Evolutionary conservation across 1,140 invertebrate genomes (phyloP).

Genomic region (Wasmannia auropunctata): DNA sequence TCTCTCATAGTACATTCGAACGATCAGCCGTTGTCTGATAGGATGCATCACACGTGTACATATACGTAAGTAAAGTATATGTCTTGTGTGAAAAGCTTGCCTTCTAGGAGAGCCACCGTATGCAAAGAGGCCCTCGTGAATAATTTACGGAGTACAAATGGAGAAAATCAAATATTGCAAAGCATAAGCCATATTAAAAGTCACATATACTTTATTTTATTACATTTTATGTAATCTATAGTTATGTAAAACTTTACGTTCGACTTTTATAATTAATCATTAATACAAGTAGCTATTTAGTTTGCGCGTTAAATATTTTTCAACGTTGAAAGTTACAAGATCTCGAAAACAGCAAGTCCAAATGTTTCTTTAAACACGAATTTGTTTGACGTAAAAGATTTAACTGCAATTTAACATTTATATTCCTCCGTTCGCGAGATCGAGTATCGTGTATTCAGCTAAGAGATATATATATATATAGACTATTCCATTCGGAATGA

Average conservation of each 20-base stretch:
- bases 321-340: not conserved
- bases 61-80: not conserved
- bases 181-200: not conserved
- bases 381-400: not conserved
- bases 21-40: conserved; percentile 3
- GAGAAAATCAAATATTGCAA: not conserved
- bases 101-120: conserved; percentile 60
- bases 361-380: not conserved
- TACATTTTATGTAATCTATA: not conserved
- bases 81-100: conserved; percentile 25
- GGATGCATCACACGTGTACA: conserved; percentile 28
- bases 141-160: not conserved
- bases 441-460: not conserved
- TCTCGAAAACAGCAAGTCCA: not conserved
- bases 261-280: not conserved
- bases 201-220: not conserved
- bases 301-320: not conserved
- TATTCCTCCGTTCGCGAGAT: not conserved
- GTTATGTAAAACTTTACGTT: not conserved
- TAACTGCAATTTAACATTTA: not conserved
- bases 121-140: conserved; percentile 38
- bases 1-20: not conserved
- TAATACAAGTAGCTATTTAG: not conserved
- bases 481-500: not conserved
- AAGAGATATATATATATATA: too few species aligned